Percentiles rank a stretch among this genome's conserved stretches.
Conservation (phyloP, 2,113 vertebrate genomes). For the Oreochromis niloticus region DNA sequence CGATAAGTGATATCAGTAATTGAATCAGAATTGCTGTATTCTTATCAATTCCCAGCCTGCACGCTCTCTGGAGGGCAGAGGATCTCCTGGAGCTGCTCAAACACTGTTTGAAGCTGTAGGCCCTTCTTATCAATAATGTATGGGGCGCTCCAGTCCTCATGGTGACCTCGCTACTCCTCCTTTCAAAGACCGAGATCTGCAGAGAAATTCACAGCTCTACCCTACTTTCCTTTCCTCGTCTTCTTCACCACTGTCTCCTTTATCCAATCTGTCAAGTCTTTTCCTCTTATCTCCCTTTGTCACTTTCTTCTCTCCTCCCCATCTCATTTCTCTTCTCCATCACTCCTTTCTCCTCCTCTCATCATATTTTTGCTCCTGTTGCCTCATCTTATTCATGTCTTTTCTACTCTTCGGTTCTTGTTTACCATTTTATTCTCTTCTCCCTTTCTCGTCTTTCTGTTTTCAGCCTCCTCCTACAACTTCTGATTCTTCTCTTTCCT, state of each 20-base stretch:
- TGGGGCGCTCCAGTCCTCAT: background rate
- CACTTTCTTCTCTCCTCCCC: background rate
- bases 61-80: background rate
- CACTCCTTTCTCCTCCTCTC: background rate
- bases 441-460: background rate
- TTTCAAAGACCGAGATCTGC: background rate
- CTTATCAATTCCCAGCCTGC: background rate
- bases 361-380: background rate
- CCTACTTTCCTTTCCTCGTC: background rate
- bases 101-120: background rate
- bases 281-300: background rate
- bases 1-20: background rate
- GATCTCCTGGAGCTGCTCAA: background rate
- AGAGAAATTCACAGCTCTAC: background rate
- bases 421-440: background rate
- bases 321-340: background rate
- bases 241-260: background rate
- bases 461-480: background rate
- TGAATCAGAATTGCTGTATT: background rate
- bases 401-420: background rate
- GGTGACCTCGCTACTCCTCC: background rate
- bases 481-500: background rate
- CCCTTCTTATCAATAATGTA: slow-evolving; percentile 30
- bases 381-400: accelerated
- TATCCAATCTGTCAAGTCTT: background rate